Conservation (phyloP, 2,797 vertebrate species). For the Remorina albescens region DNA sequence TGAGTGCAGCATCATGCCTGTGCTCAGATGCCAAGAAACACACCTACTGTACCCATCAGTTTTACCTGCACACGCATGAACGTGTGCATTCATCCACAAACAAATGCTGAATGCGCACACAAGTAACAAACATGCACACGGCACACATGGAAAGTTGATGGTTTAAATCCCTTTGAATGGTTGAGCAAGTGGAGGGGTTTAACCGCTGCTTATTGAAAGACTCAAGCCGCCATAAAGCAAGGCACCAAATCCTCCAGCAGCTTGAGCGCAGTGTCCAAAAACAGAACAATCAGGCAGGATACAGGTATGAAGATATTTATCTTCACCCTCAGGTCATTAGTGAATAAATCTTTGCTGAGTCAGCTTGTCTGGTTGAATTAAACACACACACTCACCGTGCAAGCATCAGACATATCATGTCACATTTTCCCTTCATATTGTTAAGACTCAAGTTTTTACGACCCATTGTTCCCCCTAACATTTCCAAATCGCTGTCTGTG, state of each 20-base stretch:
- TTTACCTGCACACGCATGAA: slow-evolving; percentile 35
- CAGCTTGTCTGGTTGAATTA: slow-evolving; percentile 29
- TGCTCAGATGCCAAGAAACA: slow-evolving; percentile 19
- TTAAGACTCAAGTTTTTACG: slow-evolving; percentile 28
- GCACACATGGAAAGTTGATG: neutral
- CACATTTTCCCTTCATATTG: slow-evolving; percentile 43
- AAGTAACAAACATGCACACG: neutral
- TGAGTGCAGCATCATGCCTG: slow-evolving; percentile 10
- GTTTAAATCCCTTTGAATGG: neutral
- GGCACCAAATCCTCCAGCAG: neutral
- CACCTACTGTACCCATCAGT: slow-evolving; percentile 31
- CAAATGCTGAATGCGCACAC: slow-evolving; percentile 9
- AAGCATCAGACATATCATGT: slow-evolving; percentile 33
- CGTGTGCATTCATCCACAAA: slow-evolving; percentile 24
- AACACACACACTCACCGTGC: slow-evolving; percentile 5
- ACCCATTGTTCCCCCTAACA: slow-evolving; percentile 7
- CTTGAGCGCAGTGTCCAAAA: neutral
- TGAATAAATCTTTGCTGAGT: slow-evolving; percentile 27
- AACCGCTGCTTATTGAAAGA: neutral
- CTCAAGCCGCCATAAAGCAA: neutral
- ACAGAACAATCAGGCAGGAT: neutral
- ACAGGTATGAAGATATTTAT: slow-evolving; percentile 10
- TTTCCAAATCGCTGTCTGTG: slow-evolving; percentile 49
- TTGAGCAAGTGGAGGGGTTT: neutral
- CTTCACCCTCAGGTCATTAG: slow-evolving; percentile 4